These are phyloP conservation scores for Onthophagus taurus DNA, from an alignment of 1,140 invertebrate genomes.

Conservation along the genomic window DNA sequence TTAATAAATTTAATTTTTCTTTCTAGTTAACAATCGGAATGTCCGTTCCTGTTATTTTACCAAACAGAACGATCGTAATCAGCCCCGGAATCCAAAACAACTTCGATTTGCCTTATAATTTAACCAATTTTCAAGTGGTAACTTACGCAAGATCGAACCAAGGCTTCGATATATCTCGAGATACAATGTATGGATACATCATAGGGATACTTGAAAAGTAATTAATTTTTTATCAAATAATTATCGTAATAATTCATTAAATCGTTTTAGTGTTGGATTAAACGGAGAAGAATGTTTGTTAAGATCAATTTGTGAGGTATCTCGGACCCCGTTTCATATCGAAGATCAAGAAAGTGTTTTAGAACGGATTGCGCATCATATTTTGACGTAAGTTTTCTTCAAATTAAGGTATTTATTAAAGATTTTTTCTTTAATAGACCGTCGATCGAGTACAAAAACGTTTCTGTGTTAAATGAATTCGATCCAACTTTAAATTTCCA, in stretches of 20 bases:
- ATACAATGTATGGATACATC: constrained; percentile 25
- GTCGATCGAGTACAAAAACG: constrained; percentile 9
- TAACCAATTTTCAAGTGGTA: constrained; percentile 20
- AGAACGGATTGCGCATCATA: constrained; percentile 24
- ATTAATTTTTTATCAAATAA: not conserved
- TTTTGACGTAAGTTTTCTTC: constrained; percentile 24
- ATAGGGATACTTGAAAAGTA: constrained; percentile 24
- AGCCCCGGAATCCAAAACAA: constrained; percentile 21
- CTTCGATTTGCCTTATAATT: constrained; percentile 21
- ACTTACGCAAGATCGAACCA: constrained; percentile 19
- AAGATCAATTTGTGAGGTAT: constrained; percentile 22
- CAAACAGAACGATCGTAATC: constrained; percentile 22
- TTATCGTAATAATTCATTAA: not conserved
- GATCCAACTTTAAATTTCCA: not conserved
- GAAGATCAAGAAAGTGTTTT: constrained; percentile 17
- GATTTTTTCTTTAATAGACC: constrained; percentile 20
- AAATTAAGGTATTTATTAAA: not conserved
- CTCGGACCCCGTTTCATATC: constrained; percentile 21
- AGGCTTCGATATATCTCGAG: constrained; percentile 20
- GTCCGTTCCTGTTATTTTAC: constrained; percentile 21
- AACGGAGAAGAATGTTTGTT: constrained; percentile 20
- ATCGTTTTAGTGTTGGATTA: constrained; percentile 17
- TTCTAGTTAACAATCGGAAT: constrained; percentile 24
- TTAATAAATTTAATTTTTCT: not conserved
- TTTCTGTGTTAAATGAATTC: not conserved